phyloP scores from a whole-genome alignment of 2,888 invertebrate species.

The Acronicta psi region DNA sequence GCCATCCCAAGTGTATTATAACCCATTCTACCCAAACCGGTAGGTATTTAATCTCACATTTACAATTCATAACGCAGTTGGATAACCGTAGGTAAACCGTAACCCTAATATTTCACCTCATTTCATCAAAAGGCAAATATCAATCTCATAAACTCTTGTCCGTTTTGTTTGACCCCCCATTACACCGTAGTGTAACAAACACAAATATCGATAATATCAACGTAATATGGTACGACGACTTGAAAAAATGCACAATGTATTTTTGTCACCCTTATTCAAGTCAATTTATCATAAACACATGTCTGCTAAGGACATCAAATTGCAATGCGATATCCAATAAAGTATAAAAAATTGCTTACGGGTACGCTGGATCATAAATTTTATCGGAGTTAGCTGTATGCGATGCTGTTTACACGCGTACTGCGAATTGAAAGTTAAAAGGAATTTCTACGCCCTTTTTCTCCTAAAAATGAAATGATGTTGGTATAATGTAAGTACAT shows the following conservation, averaged over 20 bases:
- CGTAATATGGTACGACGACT: background rate
- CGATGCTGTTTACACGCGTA: conserved; percentile 1
- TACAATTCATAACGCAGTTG: conserved; percentile 44
- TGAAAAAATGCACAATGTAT: conserved; percentile 10
- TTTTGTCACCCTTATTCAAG: conserved; percentile 12
- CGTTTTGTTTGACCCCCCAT: conserved; percentile 23
- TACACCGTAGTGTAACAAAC: conserved; percentile 33
- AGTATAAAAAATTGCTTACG: conserved; percentile 33
- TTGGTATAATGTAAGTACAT: too few relatives aligned
- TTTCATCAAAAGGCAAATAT: conserved; percentile 47
- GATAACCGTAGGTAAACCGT: conserved; percentile 32
- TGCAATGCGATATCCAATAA: conserved; percentile 46
- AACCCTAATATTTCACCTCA: conserved; percentile 40
- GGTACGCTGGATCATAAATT: conserved; percentile 21
- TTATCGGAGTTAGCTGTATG: conserved; percentile 6
- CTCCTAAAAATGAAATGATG: too few relatives aligned
- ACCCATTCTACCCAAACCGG: conserved; percentile 29
- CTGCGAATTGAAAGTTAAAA: too few relatives aligned
- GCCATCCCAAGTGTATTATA: conserved; percentile 37
- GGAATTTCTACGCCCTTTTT: too few relatives aligned
- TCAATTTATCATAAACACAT: conserved; percentile 34
- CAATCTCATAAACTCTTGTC: conserved; percentile 41
- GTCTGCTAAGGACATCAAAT: conserved; percentile 39
- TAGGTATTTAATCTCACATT: conserved; percentile 50
- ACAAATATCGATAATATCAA: conserved; percentile 6